Conservation (phyloP, 1,140 invertebrate species). For the Bombus confusus region DNA sequence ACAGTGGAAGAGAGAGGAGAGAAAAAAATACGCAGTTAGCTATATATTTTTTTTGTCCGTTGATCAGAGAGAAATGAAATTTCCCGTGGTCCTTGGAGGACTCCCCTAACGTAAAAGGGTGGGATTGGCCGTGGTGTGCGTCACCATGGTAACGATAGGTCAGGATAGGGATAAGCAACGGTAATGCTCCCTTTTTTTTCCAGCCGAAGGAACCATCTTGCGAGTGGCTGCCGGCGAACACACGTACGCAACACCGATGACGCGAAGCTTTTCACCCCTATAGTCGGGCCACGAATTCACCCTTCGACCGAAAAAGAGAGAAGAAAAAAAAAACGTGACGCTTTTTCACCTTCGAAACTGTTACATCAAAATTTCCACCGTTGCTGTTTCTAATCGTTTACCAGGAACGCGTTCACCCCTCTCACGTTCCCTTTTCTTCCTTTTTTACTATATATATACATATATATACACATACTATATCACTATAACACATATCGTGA, state of each 20-base stretch:
- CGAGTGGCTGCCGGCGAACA: conserved; percentile 41
- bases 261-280: conserved; percentile 54
- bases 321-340: conserved; percentile 1
- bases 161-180: conserved; percentile 71
- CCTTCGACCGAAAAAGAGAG: conserved; percentile 15
- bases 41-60: conserved; percentile 49
- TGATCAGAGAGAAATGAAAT: conserved; percentile 62
- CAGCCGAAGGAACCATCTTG: conserved; percentile 73
- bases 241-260: conserved; percentile 48
- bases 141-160: conserved; percentile 69
- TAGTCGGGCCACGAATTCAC: conserved; percentile 21
- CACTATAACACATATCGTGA: background rate
- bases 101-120: conserved; percentile 66
- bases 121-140: conserved; percentile 61
- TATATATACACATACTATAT: background rate
- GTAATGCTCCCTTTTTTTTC: conserved; percentile 66
- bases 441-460: background rate
- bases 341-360: conserved; percentile 24
- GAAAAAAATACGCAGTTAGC: conserved; percentile 33
- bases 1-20: background rate
- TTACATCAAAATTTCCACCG: conserved; percentile 31
- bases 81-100: conserved; percentile 59
- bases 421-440: background rate
- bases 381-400: conserved; percentile 23
- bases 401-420: background rate